Base-by-base conservation (phyloP, 2,888 invertebrate genomes). In the Shargacucullia verbasci region DNA sequence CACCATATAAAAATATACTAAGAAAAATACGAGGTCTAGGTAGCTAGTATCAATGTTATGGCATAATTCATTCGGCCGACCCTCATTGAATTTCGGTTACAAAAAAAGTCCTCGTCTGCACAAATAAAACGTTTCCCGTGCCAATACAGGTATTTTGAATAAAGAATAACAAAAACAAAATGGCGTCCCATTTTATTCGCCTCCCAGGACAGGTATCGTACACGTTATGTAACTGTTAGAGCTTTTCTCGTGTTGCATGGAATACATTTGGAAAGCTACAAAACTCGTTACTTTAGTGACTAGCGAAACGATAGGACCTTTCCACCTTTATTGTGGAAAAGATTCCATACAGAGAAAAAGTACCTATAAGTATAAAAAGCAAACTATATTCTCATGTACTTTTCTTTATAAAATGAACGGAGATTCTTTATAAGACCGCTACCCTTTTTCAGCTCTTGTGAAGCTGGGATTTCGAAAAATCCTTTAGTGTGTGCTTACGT, bases 251-350 rank as follows among this genome's bases (percentile, higher is more conserved):
- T 48, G 38, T 38, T 53, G 45, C 40, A 35, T 47, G 31, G 31
- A 66, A 37, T 33, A 70, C 20, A 40, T 47, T 59, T 33, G n/a
- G 15, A 41, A 40, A 46, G 12, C 52, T 12, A 31, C 45, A 47
- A 45, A 50, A 67, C 46, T 66, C 47, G 43, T 67, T 71, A 66
- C 45, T 35, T 6, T 46, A 70, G 33, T 39, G 40, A 52, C 25
- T 14, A 38, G 39, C 37, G 20, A 44, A 50, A 57, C 15, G 57
- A 13, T 25, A 48, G 29, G 46, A 45, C 40, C 49, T 49, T 54
- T 66, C 7, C 10, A 45, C 25, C 35, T 50, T 50, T 35, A 39
- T 56, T 52, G 33, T 6, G 20, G 20, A 20, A 20, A 20, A 20
- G 44, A 47, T 55, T 41, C 14, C 29, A 39, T 33, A 29, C 14